Percentiles rank a stretch among this genome's conserved stretches.
phyloP scores from a whole-genome alignment of 1,140 invertebrate genomes.

The Drosophila sproati region DNA sequence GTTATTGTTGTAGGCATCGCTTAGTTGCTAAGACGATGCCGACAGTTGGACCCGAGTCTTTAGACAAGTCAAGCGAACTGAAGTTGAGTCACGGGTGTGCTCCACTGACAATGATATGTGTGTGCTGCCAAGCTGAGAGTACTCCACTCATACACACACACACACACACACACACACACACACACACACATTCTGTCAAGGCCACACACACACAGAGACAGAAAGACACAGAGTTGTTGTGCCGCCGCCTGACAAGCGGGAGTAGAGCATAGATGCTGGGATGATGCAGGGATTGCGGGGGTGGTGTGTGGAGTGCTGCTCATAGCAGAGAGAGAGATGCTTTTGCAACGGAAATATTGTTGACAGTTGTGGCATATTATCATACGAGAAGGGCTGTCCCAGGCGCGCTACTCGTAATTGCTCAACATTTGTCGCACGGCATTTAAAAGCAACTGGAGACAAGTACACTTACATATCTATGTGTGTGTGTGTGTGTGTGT shows the following conservation, averaged over 20 bases:
- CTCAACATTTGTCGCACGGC: conserved; percentile 50
- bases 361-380: conserved; percentile 82
- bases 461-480: background rate
- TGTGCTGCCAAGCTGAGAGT: conserved; percentile 40
- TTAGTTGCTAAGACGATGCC: conserved; percentile 76
- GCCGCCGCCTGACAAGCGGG: background rate
- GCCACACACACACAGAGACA: background rate
- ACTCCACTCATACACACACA: conserved; percentile 3
- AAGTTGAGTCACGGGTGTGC: conserved; percentile 55
- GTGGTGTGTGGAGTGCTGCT: too few relatives aligned
- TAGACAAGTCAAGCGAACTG: conserved; percentile 75
- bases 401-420: conserved; percentile 41
- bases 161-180: conserved; percentile 18
- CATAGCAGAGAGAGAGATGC: background rate
- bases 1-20: conserved; percentile 54
- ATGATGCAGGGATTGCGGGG: background rate
- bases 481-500: background rate
- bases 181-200: background rate
- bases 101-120: conserved; percentile 76
- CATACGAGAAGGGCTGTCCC: conserved; percentile 51
- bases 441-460: conserved; percentile 33
- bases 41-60: conserved; percentile 73
- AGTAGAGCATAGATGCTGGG: background rate
- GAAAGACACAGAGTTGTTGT: conserved; percentile 17
- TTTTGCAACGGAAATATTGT: conserved; percentile 69